phyloP scores from a whole-genome alignment of 2,113 vertebrate species.

The Cottus gobio region DNA sequence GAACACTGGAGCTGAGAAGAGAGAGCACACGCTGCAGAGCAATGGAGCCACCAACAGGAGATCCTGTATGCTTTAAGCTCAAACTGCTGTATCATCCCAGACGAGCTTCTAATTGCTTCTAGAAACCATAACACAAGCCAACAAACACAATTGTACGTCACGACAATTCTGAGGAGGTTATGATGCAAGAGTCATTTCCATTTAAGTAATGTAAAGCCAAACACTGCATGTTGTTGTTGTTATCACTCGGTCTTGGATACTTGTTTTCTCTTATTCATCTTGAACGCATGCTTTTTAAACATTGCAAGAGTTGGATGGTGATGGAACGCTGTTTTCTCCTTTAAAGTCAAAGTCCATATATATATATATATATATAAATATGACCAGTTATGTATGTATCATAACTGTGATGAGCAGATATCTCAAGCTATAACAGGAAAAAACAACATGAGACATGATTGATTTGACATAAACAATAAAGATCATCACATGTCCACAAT shows the following conservation, averaged over 20 bases:
- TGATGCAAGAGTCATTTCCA: background rate
- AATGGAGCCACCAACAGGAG: conserved; percentile 29
- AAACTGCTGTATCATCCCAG: conserved; percentile 30
- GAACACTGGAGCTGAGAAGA: conserved; percentile 25
- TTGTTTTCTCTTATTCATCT: background rate
- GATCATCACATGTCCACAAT: too few relatives aligned
- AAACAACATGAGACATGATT: too few relatives aligned
- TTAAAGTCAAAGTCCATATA: too few relatives aligned
- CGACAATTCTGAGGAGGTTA: conserved; percentile 9
- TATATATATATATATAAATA: too few relatives aligned
- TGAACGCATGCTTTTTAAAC: background rate
- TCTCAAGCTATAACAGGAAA: too few relatives aligned
- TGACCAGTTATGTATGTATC: too few relatives aligned
- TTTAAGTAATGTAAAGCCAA: conserved; percentile 6
- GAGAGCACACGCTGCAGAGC: conserved; percentile 9
- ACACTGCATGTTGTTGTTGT: background rate
- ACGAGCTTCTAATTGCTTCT: conserved; percentile 41
- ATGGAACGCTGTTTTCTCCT: too few relatives aligned
- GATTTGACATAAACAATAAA: too few relatives aligned
- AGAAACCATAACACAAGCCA: conserved; percentile 43
- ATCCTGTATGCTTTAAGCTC: conserved; percentile 21
- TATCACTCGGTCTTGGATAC: background rate
- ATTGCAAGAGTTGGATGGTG: background rate
- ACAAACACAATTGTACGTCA: conserved; percentile 32
- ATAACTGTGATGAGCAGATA: too few relatives aligned